Evolutionary conservation across 2,888 invertebrate species (phyloP), one percentile per base, ranked within the genome.

Genomic region (Himalopsyche tibetana): DNA sequence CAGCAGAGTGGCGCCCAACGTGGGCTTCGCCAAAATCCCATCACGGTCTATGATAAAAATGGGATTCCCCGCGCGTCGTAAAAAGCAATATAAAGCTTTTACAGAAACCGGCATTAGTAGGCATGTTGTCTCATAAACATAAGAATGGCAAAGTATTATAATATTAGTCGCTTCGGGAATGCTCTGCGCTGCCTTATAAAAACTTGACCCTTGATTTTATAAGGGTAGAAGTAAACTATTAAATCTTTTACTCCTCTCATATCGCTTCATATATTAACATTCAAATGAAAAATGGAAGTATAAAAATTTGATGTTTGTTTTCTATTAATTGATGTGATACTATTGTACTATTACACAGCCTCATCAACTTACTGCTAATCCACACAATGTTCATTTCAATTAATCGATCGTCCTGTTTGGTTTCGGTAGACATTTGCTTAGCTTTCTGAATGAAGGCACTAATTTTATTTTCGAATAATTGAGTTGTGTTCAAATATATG

Each of bases 31-130:
- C 63, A 11, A 63, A 19, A 63, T 63, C 63, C 28, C 36, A 74
- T 74, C 74, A 74, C 74, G 74, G 74, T 74, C 74, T 74, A 74
- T 74, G 74, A 74, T 74, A 74, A 74, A 74, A 74, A 74, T 74
- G 74, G 74, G 74, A 38, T 74, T 74, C 74, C 74, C 74, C 74
- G 74, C 74, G 36, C 74, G 74, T 74, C 74, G 74, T 74, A 74
- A 74, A 63, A 74, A 74, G 74, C 74, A 74, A 74, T 74, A 74
- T 74, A 74, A 74, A 74, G 74, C 74, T 74, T 74, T 74, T 74
- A 74, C 74, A 74, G 74, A 74, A 74, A 74, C 74, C 74, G 36
- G 74, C 74, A 74, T 74, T 74, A 74, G 74, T 74, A 74, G 74
- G 74, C 74, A 74, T 74, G 74, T 74, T 74, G 74, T 74, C 74